Conservation (phyloP, 1,140 invertebrate species). For the Dendrolimus kikuchii region DNA sequence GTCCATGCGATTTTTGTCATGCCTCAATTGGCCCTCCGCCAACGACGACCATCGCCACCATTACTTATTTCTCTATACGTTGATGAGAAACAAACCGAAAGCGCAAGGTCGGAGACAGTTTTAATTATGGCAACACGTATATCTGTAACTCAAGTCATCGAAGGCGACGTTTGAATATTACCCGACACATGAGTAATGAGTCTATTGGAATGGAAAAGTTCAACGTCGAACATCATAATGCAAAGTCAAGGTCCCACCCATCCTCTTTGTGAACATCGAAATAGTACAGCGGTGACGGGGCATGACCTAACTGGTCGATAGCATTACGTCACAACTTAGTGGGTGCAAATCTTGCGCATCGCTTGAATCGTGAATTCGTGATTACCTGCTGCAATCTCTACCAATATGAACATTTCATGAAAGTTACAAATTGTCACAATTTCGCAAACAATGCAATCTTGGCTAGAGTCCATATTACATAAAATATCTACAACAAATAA, state of each 20-base stretch:
- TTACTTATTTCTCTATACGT: conserved; percentile 23
- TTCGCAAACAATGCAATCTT: too few relatives aligned
- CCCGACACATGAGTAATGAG: conserved; percentile 1
- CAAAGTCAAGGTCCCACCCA: conserved; percentile 15
- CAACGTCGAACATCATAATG: conserved; percentile 4
- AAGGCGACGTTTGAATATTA: neutral
- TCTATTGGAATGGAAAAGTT: conserved; percentile 10
- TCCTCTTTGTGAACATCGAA: neutral
- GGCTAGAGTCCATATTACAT: too few relatives aligned
- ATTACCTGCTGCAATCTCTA: neutral
- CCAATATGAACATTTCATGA: neutral
- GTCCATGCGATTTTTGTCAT: conserved; percentile 28
- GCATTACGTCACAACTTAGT: conserved; percentile 21
- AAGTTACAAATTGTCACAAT: neutral
- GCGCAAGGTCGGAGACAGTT: conserved; percentile 22
- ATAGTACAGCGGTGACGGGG: neutral
- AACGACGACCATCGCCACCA: conserved; percentile 24
- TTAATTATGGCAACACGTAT: conserved; percentile 8
- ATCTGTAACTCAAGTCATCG: neutral
- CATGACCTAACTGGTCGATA: conserved; percentile 18
- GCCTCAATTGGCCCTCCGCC: conserved; percentile 43
- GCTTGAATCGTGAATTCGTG: too few relatives aligned
- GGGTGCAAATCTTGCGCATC: conserved; percentile 5
- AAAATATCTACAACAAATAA: too few relatives aligned
- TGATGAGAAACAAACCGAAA: conserved; percentile 28